Base-by-base conservation (phyloP, 2,113 vertebrate species). In the Platichthys flesus region DNA sequence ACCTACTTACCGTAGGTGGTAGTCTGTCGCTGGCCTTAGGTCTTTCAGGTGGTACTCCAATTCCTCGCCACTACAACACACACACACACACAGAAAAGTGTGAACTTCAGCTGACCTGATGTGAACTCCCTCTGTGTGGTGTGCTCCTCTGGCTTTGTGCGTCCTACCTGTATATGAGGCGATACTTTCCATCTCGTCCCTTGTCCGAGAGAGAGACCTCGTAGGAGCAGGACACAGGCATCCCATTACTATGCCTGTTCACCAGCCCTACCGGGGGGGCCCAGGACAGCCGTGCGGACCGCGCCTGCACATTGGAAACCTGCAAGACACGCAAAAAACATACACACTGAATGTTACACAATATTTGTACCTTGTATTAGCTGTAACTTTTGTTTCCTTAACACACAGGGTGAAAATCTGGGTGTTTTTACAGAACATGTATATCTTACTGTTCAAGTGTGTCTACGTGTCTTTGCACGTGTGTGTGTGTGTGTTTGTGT, bases 121-220 rank as follows among this genome's bases (percentile, higher is more conserved):
- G 31, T 31, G 31, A 49, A 37, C 18, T 40, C 4, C 14, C 16
- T 62, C 15, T 52, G 24, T 2, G 7, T 4, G 10, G 9, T 13
- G 20, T 21, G 35, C 4, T n/a, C 13, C 9, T 40, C 35, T 31
- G 3, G 6, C 24, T 2, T 9, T n/a, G 4, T 20, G 28, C 13
- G 67, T 47, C 49, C 83, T 93, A 98, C 98, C 98, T 98, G 96
- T 99, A 99, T 92, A 99, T 95, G 71, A 95, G 90, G 86, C 96
- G 96, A 93, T 96, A 98, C 80, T 98, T 98, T 83, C 97, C 97
- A 66, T 98, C 97, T 31, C 95, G 95, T 47, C 97, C 98, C 93
- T 97, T 98, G 83, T 99, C 98, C 1, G 97, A 98, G 85, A 98
- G 95, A 87, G 96, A 95, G 70, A 99, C 95, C 90, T 99, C 98